Percentiles rank a stretch among this genome's conserved stretches.
These are phyloP conservation scores for Dasypogon diadema DNA, from an alignment of 2,888 invertebrate genomes.

Conservation along the genomic window DNA sequence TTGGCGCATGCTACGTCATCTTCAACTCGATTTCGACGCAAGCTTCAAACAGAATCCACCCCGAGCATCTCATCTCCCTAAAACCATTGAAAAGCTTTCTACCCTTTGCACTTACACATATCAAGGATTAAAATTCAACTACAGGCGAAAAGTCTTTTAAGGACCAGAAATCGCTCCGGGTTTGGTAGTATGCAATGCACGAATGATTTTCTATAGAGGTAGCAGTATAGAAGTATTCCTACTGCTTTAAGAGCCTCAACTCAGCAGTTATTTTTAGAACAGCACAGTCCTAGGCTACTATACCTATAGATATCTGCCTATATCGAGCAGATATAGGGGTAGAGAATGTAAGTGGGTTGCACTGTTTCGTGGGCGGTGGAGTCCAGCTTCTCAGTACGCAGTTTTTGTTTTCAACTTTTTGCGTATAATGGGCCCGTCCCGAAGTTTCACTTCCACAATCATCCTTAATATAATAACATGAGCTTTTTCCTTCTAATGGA, in stretches of 20 bases:
- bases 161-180: not conserved
- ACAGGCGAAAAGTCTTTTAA: not conserved
- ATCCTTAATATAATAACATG: not conserved
- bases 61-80: too few relatives aligned
- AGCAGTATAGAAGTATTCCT: conserved; percentile 13
- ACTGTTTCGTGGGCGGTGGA: conserved; percentile 23
- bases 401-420: conserved; percentile 27
- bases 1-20: conserved; percentile 56
- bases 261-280: conserved; percentile 50
- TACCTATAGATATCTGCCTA: conserved; percentile 7
- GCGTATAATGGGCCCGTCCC: conserved; percentile 1
- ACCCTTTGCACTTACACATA: not conserved
- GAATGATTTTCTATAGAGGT: conserved; percentile 33
- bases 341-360: conserved; percentile 5
- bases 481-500: not conserved
- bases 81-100: not conserved
- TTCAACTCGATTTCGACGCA: conserved; percentile 3
- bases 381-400: conserved; percentile 13
- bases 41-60: not conserved
- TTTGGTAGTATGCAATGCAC: not conserved
- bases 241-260: conserved; percentile 19
- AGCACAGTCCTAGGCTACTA: conserved; percentile 29
- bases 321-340: not conserved
- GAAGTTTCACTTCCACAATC: conserved; percentile 4
- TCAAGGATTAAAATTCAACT: not conserved